A percentile compares a stretch with the other conserved stretches of the same genome.
These are phyloP conservation scores for Odontocerum albicorne DNA, from an alignment of 2,888 invertebrate species.

Conservation along the genomic window DNA sequence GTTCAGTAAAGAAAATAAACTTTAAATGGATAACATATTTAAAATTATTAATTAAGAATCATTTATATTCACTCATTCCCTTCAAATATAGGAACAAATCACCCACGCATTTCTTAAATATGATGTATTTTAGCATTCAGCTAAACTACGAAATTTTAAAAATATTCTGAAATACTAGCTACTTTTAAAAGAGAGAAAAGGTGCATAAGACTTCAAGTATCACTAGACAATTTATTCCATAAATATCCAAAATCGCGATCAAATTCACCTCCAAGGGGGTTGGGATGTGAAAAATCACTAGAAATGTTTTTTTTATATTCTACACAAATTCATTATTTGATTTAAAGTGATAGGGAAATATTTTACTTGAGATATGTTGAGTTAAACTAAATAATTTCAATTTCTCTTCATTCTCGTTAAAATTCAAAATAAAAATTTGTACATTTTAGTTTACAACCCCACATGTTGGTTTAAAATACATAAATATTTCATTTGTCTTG, in stretches of 20 bases:
- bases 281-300: too few relatives aligned
- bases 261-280: conserved; percentile 11
- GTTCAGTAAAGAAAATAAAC: too few relatives aligned
- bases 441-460: too few relatives aligned
- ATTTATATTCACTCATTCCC: conserved; percentile 7
- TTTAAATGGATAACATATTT: too few relatives aligned
- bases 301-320: too few relatives aligned
- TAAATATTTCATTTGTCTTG: conserved; percentile 29
- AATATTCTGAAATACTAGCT: conserved; percentile 29
- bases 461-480: conserved; percentile 16
- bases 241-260: conserved; percentile 29
- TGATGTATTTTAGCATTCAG: conserved; percentile 20
- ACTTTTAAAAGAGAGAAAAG: conserved; percentile 34
- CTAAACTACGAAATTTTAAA: conserved; percentile 27
- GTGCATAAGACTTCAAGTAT: conserved; percentile 52
- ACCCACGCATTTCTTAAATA: conserved; percentile 13
- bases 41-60: too few relatives aligned
- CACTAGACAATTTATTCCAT: conserved; percentile 47
- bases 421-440: too few relatives aligned
- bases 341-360: too few relatives aligned
- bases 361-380: too few relatives aligned
- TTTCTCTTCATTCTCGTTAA: too few relatives aligned
- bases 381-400: too few relatives aligned
- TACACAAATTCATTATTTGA: too few relatives aligned
- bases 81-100: conserved; percentile 13